Evolutionary conservation across 1,140 invertebrate genomes (phyloP), one percentile per base, ranked within the genome.

Genomic region (Melanaphis sacchari): DNA sequence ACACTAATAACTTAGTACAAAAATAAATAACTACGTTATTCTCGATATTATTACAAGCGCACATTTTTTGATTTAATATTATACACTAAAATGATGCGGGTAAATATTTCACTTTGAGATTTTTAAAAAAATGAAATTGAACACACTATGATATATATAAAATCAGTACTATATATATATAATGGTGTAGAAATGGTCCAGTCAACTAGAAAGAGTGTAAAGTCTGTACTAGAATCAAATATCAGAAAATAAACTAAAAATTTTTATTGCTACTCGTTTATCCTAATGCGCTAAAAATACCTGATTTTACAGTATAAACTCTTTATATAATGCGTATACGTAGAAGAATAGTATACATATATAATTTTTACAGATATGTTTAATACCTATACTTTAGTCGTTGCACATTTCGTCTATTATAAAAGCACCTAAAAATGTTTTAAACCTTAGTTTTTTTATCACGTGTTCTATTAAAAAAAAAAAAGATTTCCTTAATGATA

Each of bases 241-340:
- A n/a, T n/a, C 59, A n/a, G 31, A n/a, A 76, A 76, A 76, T n/a
- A 76, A 76, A 36, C 59, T 76, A 21, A n/a, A n/a, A 21, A n/a
- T 31, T 59, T 76, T 76, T 76, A 76, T 76, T 15, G 59, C 59
- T 76, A 76, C 31, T 76, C 31, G n/a, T 76, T 76, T 76, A n/a
- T 76, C 59, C 31, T 76, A 76, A n/a, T 59, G 59, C n/a, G 21
- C 59, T 76, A 76, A 76, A n/a, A 76, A 76, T 76, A 76, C 59
- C 59, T n/a, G 59, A 76, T 76, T 76, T n/a, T 76, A 76, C 59
- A 76, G 59, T 76, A n/a, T 76, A 76, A n/a, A 76, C 59, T 76
- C 31, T n/a, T 76, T 76, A n/a, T n/a, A 15, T 49, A 76, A n/a
- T n/a, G n/a, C 31, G 15, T 76, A n/a, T 15, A 1, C 46, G 18